Evolutionary conservation across 2,797 vertebrate genomes (phyloP).

Genomic region (Squalus acanthias): DNA sequence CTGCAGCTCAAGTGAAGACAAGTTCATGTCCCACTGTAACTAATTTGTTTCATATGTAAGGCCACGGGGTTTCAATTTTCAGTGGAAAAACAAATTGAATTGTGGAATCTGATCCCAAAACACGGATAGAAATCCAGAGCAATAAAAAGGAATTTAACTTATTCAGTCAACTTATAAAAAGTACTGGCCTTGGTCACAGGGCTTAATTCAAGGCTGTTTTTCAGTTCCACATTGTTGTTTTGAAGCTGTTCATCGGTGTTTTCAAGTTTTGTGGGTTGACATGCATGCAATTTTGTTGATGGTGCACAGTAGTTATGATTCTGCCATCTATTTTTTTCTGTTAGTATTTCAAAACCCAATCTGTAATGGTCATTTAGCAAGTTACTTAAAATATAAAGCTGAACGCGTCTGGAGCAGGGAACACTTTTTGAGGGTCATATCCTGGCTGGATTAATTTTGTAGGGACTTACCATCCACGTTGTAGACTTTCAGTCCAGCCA

Average conservation of each 20-base stretch:
- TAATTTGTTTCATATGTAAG: too few species aligned
- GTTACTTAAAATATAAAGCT: constrained; percentile 5
- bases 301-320: not conserved
- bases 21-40: too few species aligned
- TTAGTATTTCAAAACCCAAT: not conserved
- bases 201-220: not conserved
- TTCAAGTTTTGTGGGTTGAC: not conserved
- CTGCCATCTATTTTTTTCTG: not conserved
- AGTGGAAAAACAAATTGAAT: too few species aligned
- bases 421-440: not conserved
- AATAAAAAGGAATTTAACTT: not conserved
- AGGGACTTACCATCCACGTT: constrained; percentile 79
- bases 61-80: too few species aligned
- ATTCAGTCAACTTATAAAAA: not conserved
- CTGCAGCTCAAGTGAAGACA: too few species aligned
- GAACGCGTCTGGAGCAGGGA: not conserved
- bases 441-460: not conserved
- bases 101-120: too few species aligned
- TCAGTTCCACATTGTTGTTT: not conserved
- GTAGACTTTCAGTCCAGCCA: constrained; percentile 89
- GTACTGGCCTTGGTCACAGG: not conserved
- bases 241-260: not conserved
- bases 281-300: too few species aligned
- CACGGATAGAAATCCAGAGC: too few species aligned
- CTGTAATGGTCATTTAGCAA: not conserved